phyloP scores from a whole-genome alignment of 92 coral and sea anemone genomes.

The Meandrina meandrites region DNA sequence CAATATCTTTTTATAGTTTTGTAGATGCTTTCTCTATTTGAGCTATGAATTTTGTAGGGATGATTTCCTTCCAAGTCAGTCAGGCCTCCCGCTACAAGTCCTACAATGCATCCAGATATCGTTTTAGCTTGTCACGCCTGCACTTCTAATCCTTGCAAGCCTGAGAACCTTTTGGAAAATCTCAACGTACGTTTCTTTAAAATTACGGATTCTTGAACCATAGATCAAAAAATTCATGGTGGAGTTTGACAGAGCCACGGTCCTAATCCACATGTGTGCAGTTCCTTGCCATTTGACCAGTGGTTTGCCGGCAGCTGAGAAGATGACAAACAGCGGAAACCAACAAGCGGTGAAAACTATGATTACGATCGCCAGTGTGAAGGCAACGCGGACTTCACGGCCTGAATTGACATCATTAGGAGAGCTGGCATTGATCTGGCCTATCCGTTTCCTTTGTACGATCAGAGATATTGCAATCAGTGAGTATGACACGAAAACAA shows the following conservation, averaged over 20 bases:
- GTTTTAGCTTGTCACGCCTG: no score
- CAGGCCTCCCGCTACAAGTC: no score
- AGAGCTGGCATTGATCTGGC: neutral
- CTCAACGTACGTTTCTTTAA: no score
- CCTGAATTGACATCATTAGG: neutral
- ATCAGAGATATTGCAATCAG: neutral
- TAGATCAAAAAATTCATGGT: slow-evolving; percentile 62
- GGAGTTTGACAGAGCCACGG: neutral
- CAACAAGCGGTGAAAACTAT: neutral
- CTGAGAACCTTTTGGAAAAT: no score
- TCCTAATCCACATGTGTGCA: slow-evolving; percentile 59
- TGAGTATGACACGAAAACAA: neutral
- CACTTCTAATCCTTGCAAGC: no score
- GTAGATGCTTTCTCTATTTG: no score
- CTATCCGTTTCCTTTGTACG: neutral
- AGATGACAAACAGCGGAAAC: neutral
- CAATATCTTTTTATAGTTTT: no score
- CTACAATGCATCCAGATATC: no score
- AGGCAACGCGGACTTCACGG: neutral
- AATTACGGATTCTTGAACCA: slow-evolving; percentile 12
- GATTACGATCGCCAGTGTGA: neutral
- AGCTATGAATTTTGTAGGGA: no score
- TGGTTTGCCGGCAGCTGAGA: slow-evolving; percentile 6
- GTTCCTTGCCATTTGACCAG: slow-evolving; percentile 26
- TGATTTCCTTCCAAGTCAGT: no score